Evolutionary conservation across 2,888 invertebrate genomes (phyloP).

Genomic region (Allygus modestus): DNA sequence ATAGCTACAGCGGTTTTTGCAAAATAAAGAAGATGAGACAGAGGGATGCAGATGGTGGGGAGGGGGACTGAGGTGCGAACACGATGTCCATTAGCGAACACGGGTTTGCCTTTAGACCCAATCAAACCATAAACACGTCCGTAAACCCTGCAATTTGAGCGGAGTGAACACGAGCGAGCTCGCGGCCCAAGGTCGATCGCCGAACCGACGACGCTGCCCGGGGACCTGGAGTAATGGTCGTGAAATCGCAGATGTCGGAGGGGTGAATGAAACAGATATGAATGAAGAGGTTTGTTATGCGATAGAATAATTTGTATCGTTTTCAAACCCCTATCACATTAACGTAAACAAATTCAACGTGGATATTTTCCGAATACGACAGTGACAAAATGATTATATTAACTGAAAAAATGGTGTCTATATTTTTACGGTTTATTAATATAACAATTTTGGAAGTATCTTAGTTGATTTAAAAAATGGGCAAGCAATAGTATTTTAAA

Average conservation of each 20-base stretch:
- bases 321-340: too few species aligned
- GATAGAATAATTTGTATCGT: too few species aligned
- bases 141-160: constrained; percentile 38
- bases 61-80: constrained; percentile 30
- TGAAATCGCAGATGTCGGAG: background rate
- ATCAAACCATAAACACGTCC: constrained; percentile 38
- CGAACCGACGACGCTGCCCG: background rate
- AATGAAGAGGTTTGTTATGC: background rate
- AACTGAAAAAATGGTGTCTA: too few species aligned
- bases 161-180: background rate
- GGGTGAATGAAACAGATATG: constrained; percentile 11
- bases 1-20: constrained; percentile 10
- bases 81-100: constrained; percentile 27
- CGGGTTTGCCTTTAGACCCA: constrained; percentile 47
- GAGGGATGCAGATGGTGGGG: background rate
- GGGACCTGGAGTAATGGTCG: background rate
- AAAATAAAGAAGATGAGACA: background rate
- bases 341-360: too few species aligned
- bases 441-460: too few species aligned
- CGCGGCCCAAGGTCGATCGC: constrained; percentile 17
- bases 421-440: too few species aligned
- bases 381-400: too few species aligned
- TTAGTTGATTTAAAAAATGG: too few species aligned
- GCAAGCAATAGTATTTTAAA: too few species aligned
- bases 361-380: too few species aligned